Percentiles rank a stretch among this genome's conserved stretches.
Evolutionary conservation across 2,888 invertebrate species (phyloP).

Genomic region (Encarsia formosa): DNA sequence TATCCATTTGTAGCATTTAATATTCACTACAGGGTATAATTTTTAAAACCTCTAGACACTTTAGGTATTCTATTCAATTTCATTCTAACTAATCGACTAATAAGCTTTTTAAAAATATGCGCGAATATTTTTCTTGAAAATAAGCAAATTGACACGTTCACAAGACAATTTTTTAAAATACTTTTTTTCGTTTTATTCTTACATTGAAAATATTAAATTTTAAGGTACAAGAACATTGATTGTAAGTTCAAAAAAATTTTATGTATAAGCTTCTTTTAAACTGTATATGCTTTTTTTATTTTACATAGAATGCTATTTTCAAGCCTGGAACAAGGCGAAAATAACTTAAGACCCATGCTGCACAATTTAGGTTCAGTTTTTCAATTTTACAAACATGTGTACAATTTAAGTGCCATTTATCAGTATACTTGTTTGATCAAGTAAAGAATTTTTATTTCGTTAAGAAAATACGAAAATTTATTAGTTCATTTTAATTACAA

Average conservation of each 20-base stretch:
- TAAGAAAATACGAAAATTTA: no score
- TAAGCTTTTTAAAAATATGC: constrained; percentile 25
- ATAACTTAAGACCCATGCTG: constrained; percentile 1
- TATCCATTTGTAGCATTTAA: constrained; percentile 5
- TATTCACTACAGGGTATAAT: constrained; percentile 9
- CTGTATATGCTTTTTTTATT: constrained; percentile 5
- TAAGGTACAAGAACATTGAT: constrained; percentile 21
- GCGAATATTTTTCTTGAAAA: constrained; percentile 6
- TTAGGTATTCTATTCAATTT: constrained; percentile 5
- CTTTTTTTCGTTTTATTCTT: constrained; percentile 3
- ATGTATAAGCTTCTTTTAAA: constrained; percentile 4
- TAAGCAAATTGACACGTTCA: constrained; percentile 22
- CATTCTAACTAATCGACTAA: constrained; percentile 6
- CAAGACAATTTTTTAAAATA: constrained; percentile 11
- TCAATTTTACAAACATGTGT: no score
- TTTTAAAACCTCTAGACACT: constrained; percentile 9
- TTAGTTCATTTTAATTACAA: no score
- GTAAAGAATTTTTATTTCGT: no score
- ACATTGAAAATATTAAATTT: constrained; percentile 5
- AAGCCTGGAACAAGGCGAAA: neutral
- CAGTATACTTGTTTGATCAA: no score
- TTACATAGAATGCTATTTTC: constrained; percentile 8
- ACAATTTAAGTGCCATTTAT: no score
- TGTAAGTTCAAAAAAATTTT: constrained; percentile 19
- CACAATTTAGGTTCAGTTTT: no score